Evolutionary conservation across 2,888 invertebrate genomes (phyloP).

Genomic region (Drosophila flavopinicola): DNA sequence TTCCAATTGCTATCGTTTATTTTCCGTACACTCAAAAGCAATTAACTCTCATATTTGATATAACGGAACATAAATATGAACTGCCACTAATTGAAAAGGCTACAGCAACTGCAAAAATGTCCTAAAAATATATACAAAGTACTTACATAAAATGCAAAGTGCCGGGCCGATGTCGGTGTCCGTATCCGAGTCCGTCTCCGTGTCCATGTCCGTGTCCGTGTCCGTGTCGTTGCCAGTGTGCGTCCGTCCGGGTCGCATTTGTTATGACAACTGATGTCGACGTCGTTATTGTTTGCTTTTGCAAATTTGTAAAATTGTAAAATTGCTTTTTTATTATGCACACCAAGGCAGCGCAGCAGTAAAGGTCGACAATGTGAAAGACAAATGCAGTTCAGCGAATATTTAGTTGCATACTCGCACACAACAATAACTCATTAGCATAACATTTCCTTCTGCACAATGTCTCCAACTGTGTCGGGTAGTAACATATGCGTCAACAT

Average conservation of each 20-base stretch:
- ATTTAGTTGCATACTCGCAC: conserved; percentile 35
- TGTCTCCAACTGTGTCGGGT: conserved; percentile 23
- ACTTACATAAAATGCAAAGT: conserved; percentile 33
- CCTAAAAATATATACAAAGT: conserved; percentile 60
- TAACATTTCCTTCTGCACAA: conserved; percentile 52
- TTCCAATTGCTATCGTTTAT: conserved; percentile 47
- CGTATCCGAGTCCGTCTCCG: too few species aligned
- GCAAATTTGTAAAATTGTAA: conserved; percentile 51
- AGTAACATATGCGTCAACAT: conserved; percentile 68
- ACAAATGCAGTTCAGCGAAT: conserved; percentile 17
- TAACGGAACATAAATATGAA: conserved; percentile 43
- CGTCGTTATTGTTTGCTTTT: conserved; percentile 52
- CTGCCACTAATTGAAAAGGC: conserved; percentile 60
- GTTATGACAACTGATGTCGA: conserved; percentile 73
- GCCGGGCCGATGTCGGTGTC: conserved; percentile 40
- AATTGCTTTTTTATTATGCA: conserved; percentile 56
- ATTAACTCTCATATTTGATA: conserved; percentile 68
- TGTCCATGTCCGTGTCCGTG: conserved; percentile 6
- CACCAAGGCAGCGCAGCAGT: too few species aligned
- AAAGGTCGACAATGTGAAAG: conserved; percentile 8
- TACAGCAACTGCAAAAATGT: conserved; percentile 50
- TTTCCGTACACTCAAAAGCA: conserved; percentile 63
- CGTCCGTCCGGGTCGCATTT: conserved; percentile 60
- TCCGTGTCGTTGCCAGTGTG: too few species aligned
- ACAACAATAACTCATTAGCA: conserved; percentile 74